Conservation (phyloP, 2,113 vertebrate species). For the Hippocampus mohnikei region DNA sequence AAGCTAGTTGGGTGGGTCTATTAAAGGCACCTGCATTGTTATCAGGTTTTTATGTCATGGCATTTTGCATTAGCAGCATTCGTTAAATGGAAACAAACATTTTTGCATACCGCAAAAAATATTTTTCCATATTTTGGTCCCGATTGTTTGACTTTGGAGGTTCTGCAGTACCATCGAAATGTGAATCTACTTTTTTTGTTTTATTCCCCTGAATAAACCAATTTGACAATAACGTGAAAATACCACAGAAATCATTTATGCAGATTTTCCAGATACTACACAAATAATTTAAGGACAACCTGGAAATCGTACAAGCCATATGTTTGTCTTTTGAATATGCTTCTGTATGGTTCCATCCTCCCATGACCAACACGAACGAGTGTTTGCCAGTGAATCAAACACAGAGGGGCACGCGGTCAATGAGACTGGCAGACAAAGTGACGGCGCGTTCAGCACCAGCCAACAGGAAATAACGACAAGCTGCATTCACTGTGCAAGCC, state of each 20-base stretch:
- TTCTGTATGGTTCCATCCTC: neutral
- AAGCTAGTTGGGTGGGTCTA: constrained; percentile 11
- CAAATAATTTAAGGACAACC: neutral
- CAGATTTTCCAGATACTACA: too few relatives aligned
- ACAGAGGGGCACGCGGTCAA: neutral
- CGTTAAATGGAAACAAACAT: constrained; percentile 2
- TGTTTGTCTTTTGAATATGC: neutral
- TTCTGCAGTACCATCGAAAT: too few relatives aligned
- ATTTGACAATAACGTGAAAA: too few relatives aligned
- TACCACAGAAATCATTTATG: too few relatives aligned
- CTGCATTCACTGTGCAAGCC: neutral
- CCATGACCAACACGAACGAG: neutral
- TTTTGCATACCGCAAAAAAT: neutral
- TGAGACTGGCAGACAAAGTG: neutral
- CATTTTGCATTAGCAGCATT: neutral
- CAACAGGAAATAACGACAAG: neutral
- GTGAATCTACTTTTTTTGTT: too few relatives aligned
- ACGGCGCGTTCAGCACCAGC: neutral
- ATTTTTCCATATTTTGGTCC: neutral
- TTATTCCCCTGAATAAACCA: too few relatives aligned
- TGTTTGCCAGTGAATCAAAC: neutral
- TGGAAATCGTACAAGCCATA: neutral
- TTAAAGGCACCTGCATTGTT: constrained; percentile 12
- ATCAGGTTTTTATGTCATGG: constrained; percentile 4
- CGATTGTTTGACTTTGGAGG: too few relatives aligned